Evolutionary conservation across 2,888 invertebrate species (phyloP), one percentile per base, ranked within the genome.

Genomic region (Cylindroiulus punctatus): DNA sequence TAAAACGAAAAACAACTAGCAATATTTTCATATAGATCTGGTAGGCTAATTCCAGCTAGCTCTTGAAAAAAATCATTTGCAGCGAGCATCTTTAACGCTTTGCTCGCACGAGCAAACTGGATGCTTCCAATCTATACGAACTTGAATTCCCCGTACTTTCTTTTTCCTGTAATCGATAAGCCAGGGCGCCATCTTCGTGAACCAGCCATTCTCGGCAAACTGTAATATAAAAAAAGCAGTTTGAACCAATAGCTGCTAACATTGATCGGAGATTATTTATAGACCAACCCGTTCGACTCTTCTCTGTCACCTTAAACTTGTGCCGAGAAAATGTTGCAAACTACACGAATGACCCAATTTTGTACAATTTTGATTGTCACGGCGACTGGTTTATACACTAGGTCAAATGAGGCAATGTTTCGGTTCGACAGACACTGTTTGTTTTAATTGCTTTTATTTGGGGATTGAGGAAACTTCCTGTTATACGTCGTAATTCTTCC

Each of bases 201-300:
- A 96, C 94, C 89, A 95, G 92, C 95, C 96, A 96, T 91, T 96
- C 95, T 89, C 94, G 94, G 90, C 96, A 95, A 87, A 96, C 95
- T 91, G 92, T 86, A 92, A 92, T 88, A 89, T 88, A 89, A 88
- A 86, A 87, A 65, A 86, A 76, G 8, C 19, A 40, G 40, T 40
- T 40, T n/a, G 22, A 84, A 84, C n/a, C n/a, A n/a, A n/a, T n/a
- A n/a, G n/a, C n/a, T n/a, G n/a, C n/a, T n/a, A n/a, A n/a, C n/a
- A n/a, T n/a, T n/a, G n/a, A n/a, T n/a, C n/a, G n/a, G n/a, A n/a
- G n/a, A n/a, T n/a, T n/a, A n/a, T n/a, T n/a, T n/a, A n/a, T n/a
- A n/a, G n/a, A n/a, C n/a, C n/a, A n/a, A n/a, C n/a, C n/a, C n/a
- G n/a, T n/a, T n/a, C n/a, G n/a, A n/a, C n/a, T n/a, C n/a, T n/a